Base-by-base conservation (phyloP, 92 coral and sea anemone species). In the Bergia puertoricense region DNA sequence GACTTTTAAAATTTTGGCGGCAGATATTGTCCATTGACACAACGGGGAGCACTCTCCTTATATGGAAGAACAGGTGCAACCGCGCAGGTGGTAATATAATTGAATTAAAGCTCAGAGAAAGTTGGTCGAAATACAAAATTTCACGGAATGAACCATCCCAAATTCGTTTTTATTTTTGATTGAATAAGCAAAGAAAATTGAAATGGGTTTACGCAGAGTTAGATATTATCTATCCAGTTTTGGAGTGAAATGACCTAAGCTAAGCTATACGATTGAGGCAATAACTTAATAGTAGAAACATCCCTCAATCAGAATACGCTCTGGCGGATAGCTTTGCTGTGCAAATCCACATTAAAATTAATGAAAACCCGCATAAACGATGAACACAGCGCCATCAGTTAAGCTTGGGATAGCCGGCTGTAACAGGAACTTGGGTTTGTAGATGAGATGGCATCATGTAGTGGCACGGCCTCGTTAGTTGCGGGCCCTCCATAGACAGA, bases 341-440 rank as follows among this genome's bases (percentile, higher is more conserved):
- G 82, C 87, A 71, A 91, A 79, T 74, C 80, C 78, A 87, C 93
- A 94, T 93, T 94, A 94, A 94, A 93, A 94, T 94, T 94, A 90
- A 94, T 94, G 96, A 85, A 87, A 85, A 89, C 90, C 88, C 62
- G 84, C 90, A 93, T 88, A 93, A 88, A 93, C 90, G 68, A 69
- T 66, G 82, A 79, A 79, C 68, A 56, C 67, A 71, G 79, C 46
- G 79, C 87, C 56, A 79, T 36, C 78, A 48, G 59, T 45, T 22
- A 71, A 84, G 66, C 79, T 84, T 44, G 79, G 87, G 87, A 45
- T 42, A 23, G 74, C 66, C 46, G 30, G 46, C 65, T 84, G 87
- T 84, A 84, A 13, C 67, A 84, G 87, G 11, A 44, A 71, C 39
- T 84, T 36, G 30, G 59, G 13, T 36, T 72, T 71, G 79, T 84